Evolutionary conservation across 2,113 vertebrate genomes (phyloP), one percentile per base, ranked within the genome.

Genomic region (Elephantulus edwardii): DNA sequence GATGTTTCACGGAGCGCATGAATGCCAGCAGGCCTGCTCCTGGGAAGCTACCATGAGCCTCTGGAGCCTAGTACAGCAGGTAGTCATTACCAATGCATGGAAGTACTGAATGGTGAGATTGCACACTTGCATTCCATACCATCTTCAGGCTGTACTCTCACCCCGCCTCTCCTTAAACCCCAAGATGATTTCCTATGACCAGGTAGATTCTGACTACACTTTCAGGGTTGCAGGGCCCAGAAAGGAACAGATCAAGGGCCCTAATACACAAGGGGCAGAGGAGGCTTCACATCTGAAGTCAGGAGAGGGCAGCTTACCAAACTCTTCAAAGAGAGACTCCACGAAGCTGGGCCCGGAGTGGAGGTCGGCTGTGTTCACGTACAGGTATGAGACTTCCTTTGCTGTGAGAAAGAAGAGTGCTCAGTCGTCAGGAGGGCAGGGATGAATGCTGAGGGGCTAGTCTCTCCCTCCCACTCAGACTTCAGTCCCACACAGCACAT

Each of bases 291-390:
- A 20, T 42, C 13, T 1, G 20, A 52, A 12, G 72, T 58, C 0
- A 8, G 71, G 46, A 60, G 33, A 56, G 13, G 42, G 30, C 12
- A 0, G 92, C 98, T 3, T 97, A 99, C 99, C 99, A 71, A 99
- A 99, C 94, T 98, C 98, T 89, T 99, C 99, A 88, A 99, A 99
- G 82, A 99, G 98, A 26, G 99, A 99, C 96, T 99, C 99, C 88
- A 99, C 99, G 5, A 99, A 99, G 96, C 99, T 99, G 66, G 99
- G 99, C 92, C 99, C 99, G 4, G 99, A 99, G 96, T 98, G 98
- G 86, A 99, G 98, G 72, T 98, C 98, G 0, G 98, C 98, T 0
- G 99, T 99, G 97, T 99, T 99, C 98, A 99, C 98, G 0, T 99
- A 99, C 94, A 99, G 98, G 94, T 98, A 98, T 44, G 98, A 98